Base-by-base conservation (phyloP, 2,888 invertebrate species). In the Melipona bicolor region DNA sequence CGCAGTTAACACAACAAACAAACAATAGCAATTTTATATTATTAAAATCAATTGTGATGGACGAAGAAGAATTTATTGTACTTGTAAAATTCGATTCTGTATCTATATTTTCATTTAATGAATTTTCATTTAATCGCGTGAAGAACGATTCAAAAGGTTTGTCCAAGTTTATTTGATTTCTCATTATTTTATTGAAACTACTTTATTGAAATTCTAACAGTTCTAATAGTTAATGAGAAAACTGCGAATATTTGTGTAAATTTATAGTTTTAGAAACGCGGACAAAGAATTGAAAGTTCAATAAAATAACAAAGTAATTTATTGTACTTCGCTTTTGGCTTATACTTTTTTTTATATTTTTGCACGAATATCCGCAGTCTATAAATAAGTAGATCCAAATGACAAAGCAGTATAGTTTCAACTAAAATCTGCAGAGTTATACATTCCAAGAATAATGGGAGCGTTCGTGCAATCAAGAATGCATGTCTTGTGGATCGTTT, bases 401-500 rank as follows among this genome's bases (percentile, higher is more conserved):
- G 43, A 9, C 1, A 1, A 36, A 36, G 9, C 9, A 56, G 11
- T 5, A 56, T 11, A 15, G 4, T 36, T 54, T 70, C 24, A 61
- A 50, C 49, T 17, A 27, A 32, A 74, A 75, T 74, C 79, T 49
- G 24, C 79, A 92, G 93, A 76, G 62, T 70, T 92, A 15, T 81
- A 85, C 5, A 72, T 91, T n/a, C 87, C 89, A 19, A 87, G 82
- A 43, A 89, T 93, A 71, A 70, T 84, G 0, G 81, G 90, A 52
- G 91, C 89, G 5, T 87, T 90, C n/a, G 68, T 88, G 9, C 85
- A 88, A 54, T 68, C 78, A 1, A 49, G 70, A 27, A 75, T 67
- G 11, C 72, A 84, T 43, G 85, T 87, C 0, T 59, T 92, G 3
- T 94, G 94, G 94, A 90, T 93, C 19, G 83, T 74, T 4, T 74